Percentiles rank a stretch among this genome's conserved stretches.
Evolutionary conservation across 2,113 vertebrate species (phyloP).

Genomic region (Corythornis madagascariensis): DNA sequence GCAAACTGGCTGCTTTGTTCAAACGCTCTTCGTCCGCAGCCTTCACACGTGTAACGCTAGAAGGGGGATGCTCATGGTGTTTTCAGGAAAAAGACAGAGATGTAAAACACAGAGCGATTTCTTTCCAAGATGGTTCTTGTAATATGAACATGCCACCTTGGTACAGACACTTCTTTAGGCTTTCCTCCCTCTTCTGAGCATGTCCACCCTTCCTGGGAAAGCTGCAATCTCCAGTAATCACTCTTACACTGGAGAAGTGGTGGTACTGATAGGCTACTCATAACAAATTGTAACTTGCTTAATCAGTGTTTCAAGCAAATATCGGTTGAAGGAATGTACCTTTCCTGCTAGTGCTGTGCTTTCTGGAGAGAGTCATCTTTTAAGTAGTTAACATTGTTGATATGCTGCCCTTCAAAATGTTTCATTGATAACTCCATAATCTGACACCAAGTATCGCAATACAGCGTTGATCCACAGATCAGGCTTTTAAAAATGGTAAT

Average conservation of each 20-base stretch:
- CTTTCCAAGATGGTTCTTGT: not conserved
- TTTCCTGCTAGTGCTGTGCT: not conserved
- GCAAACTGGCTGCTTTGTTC: not conserved
- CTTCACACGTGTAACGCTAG: not conserved
- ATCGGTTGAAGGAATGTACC: not conserved
- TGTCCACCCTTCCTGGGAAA: not conserved
- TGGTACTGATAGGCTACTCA: not conserved
- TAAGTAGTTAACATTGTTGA: not conserved
- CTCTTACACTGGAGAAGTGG: not conserved
- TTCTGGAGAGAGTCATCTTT: not conserved
- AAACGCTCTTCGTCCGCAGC: not conserved
- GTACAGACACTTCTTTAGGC: not conserved
- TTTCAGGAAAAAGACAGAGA: not conserved
- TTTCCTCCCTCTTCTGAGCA: not conserved
- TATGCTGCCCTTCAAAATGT: not conserved
- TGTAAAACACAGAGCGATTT: not conserved
- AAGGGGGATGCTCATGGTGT: accelerated
- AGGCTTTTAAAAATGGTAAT: not conserved
- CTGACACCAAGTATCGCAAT: not conserved
- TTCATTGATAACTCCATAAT: not conserved
- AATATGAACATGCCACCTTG: accelerated
- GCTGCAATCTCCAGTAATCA: not conserved
- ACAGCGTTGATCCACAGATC: not conserved
- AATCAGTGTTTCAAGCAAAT: not conserved
- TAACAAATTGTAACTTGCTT: not conserved